Evolutionary conservation across 2,113 vertebrate species (phyloP), one percentile per base, ranked within the genome.

Genomic region (Anarrhichthys ocellatus): DNA sequence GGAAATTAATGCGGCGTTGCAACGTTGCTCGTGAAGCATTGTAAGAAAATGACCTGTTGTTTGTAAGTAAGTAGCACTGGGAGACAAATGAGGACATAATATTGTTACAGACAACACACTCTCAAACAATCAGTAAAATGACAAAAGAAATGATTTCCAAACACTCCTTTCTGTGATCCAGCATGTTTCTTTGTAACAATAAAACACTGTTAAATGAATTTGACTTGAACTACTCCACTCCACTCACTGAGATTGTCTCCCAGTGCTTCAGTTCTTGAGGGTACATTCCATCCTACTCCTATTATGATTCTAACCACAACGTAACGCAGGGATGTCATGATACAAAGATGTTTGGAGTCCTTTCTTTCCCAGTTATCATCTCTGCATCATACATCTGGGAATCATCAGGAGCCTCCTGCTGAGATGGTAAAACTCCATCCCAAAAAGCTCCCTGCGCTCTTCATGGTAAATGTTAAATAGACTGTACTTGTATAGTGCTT

Each of bases 391-490:
- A 66, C 85, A 88, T 79, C 86, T 87, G 87, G 86, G 6, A 34
- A 34, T 34, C 85, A 80, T 82, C 69, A 75, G 17, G 22, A 84
- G 58, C 56, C 73, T 89, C 89, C 83, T 85, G 84, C 83, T 67
- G 85, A 29, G 81, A 86, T 56, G 20, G 52, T 87, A 63, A 85
- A 86, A 85, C 79, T 72, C 70, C 59, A 61, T 81, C 77, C 82
- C 70, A 81, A 82, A 89, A 81, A 56, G 17, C 82, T 64, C 63
- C 64, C 58, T 44, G 38, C n/a, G 20, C 85, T 85, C 42, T 82
- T 83, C 34, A 34, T 34, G 34, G 34, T 34, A 34, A 34, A 34
- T 34, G 34, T 5, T 34, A 34, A 34, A 34, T 5, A 4, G 34
- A 34, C 34, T 34, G 34, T 34, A 34, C 34, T 34, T 34, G 34